Evolutionary conservation across 2,888 invertebrate genomes (phyloP).

Genomic region (Reticulitermes lucifugus): DNA sequence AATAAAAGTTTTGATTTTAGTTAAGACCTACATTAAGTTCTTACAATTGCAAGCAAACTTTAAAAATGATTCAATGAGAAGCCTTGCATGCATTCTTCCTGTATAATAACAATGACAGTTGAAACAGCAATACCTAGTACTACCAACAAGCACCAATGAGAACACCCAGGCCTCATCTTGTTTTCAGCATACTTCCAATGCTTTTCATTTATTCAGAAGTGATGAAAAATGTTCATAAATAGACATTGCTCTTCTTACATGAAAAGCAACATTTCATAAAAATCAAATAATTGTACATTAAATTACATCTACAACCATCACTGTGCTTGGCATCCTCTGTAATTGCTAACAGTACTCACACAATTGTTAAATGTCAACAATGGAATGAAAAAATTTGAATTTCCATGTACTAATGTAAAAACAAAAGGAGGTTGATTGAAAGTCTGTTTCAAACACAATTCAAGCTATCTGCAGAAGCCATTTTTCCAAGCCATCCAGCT

Average conservation of each 20-base stretch:
- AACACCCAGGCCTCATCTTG: no score
- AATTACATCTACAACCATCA: neutral
- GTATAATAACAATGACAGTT: no score
- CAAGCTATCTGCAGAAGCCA: slow-evolving; percentile 76
- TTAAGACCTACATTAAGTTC: no score
- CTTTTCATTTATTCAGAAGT: no score
- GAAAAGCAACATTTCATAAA: neutral
- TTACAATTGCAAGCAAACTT: no score
- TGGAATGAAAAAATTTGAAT: neutral
- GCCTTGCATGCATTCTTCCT: no score
- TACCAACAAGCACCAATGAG: no score
- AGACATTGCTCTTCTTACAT: neutral
- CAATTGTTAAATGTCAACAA: neutral
- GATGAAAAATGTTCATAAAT: neutral
- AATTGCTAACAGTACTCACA: neutral
- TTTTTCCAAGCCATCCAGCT: slow-evolving; percentile 74
- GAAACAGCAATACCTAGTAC: no score
- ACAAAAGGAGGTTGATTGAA: neutral
- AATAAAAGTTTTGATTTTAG: no score
- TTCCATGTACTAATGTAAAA: neutral
- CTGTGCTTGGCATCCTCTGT: no score
- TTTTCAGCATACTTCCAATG: no score
- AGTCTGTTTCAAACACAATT: neutral
- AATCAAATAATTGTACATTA: neutral
- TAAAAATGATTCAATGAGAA: no score